Evolutionary conservation across 2,113 vertebrate species (phyloP), one percentile per base, ranked within the genome.

Genomic region (Trematomus loennbergii): DNA sequence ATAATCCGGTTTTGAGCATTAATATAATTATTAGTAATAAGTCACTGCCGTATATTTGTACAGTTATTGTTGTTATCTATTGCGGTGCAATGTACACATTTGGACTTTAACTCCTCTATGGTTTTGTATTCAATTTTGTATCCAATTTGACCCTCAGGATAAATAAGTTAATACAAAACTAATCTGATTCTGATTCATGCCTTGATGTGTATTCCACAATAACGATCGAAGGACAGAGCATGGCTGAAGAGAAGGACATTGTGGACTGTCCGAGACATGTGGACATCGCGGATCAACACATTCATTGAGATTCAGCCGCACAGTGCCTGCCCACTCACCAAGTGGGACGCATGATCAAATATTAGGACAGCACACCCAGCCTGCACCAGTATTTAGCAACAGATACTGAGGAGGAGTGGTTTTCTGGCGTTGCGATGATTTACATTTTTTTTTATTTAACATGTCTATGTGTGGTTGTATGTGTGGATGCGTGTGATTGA

Each of bases 401-500:
- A 49, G 75, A 81, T 49, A 65, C 52, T 5, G 22, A 72, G 46
- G 22, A 72, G 46, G 3, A 25, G 61, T 36, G 9, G 18, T 17
- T 71, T 75, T 73, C 15, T 57, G 15, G n/a, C 22, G 68, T 68
- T 52, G 12, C 36, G 71, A 16, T 40, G 50, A 78, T 83, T 53
- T 2, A 18, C n/a, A n/a, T n/a, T n/a, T n/a, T n/a, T n/a, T n/a
- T n/a, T 65, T 43, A 78, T 43, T 49, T 59, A 66, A 67, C 40
- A 13, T 40, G 18, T 43, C 18, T 64, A 16, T 60, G 46, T 71
- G 53, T 69, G 57, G 61, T 7, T 55, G 48, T 20, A 33, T 40
- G 50, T 33, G 64, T 53, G 53, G 25, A 69, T 71, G 60, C 5
- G 10, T 82, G 75, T 91, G 90, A 92, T 89, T 81, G 86, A 93